These are phyloP conservation scores for Caenorhabditis doughertyi DNA, from an alignment of 2,888 invertebrate genomes.

Conservation along the genomic window DNA sequence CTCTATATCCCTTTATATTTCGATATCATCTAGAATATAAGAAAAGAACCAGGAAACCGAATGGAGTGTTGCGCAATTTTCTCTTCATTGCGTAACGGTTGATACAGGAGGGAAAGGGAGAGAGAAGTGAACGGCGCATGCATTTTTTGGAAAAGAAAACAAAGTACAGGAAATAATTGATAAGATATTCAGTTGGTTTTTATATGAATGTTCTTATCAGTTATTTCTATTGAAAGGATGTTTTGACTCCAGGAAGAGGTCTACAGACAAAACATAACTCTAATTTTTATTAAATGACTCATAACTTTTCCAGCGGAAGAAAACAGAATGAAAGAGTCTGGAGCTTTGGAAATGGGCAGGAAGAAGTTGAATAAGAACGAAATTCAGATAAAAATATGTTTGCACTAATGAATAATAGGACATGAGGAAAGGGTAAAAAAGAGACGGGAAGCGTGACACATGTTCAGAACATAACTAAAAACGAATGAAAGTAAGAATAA, in stretches of 20 bases:
- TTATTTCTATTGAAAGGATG: not conserved
- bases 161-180: conserved; percentile 13
- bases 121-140: conserved; percentile 17
- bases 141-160: conserved; percentile 9
- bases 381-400: conserved; percentile 6
- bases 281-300: conserved; percentile 13
- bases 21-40: conserved; percentile 10
- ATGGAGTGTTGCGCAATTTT: conserved; percentile 30
- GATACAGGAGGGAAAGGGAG: conserved; percentile 13
- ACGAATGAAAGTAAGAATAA: conserved; percentile 18
- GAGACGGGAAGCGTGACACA: conserved; percentile 13
- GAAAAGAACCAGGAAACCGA: conserved; percentile 37
- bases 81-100: conserved; percentile 37
- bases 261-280: not conserved
- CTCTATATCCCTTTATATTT: conserved; percentile 25
- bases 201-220: conserved; percentile 33
- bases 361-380: not conserved
- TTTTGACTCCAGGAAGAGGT: not conserved
- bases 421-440: not conserved
- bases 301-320: not conserved
- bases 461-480: conserved; percentile 9
- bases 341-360: not conserved
- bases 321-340: conserved; percentile 5
- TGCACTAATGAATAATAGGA: not conserved
- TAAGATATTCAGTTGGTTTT: conserved; percentile 16